Base-by-base conservation (phyloP, 2,113 vertebrate species). In the Hemiscyllium ocellatum region DNA sequence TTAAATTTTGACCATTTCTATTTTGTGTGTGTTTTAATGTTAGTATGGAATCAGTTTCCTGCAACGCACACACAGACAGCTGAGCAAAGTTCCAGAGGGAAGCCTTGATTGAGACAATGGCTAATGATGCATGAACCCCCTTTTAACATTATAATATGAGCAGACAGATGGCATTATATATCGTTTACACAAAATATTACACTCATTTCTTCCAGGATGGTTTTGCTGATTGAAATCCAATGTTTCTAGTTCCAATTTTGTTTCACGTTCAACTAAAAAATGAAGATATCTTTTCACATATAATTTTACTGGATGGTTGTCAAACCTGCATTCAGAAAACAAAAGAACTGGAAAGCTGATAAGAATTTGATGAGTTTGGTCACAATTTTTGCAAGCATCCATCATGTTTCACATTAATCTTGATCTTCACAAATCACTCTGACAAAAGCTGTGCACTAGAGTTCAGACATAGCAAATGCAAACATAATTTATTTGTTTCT, bases 51-150 rank as follows among this genome's bases (percentile, higher is more conserved):
- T 65, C n/a, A n/a, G 56, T 61, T 91, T 56, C 56, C 20, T 65
- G 56, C 15, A 1, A 17, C 5, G 4, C 29, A 65, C 52, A 89
- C 26, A 37, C 52, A 65, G 87, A 56, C 87, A 61, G 52, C 26
- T 65, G 89, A 91, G 61, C 61, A 91, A 66, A 91, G 29, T 33
- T 91, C 89, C 26, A 91, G 89, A 91, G 89, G n/a, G 89, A 65
- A 7, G 89, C 29, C 20, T 5, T 90, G 52, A 90, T 29, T 91
- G 56, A 66, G 89, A 37, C 89, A 7, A 33, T 33, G 37, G 89
- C 29, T 91, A 91, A 91, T 91, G 89, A 37, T 91, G 56, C 89
- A 65, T 65, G 33, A 91, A n/a, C 37, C 29, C 19, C 12, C 61
- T 91, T 91, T 91, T 37, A 17, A 33, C 33, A 19, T 83, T 66